A percentile compares a stretch with the other conserved stretches of the same genome.
These are phyloP conservation scores for Drosophila niveifrons DNA, from an alignment of 2,888 invertebrate genomes.

Conservation along the genomic window DNA sequence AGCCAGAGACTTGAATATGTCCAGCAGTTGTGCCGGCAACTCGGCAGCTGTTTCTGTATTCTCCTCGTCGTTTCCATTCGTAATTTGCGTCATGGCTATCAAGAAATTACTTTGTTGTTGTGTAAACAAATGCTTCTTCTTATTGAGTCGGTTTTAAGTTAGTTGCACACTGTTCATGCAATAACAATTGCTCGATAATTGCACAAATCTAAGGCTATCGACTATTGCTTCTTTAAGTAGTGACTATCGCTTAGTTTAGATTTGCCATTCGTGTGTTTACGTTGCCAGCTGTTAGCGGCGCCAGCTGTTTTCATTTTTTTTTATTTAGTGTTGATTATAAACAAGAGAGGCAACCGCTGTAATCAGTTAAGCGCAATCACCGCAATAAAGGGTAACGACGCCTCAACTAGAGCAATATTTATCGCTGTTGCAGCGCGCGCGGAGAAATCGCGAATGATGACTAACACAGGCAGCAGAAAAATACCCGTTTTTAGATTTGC, in stretches of 20 bases:
- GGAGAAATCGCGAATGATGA: slow-evolving; percentile 45
- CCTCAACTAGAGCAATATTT: slow-evolving; percentile 27
- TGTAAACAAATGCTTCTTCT: slow-evolving; percentile 69
- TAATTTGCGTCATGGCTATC: slow-evolving; percentile 47
- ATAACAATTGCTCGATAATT: not conserved
- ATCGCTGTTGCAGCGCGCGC: slow-evolving; percentile 37
- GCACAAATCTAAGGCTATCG: too few relatives aligned
- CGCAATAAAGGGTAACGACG: slow-evolving; percentile 36
- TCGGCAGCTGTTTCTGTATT: slow-evolving; percentile 18
- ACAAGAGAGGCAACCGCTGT: slow-evolving; percentile 32
- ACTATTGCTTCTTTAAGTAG: too few relatives aligned
- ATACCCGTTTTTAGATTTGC: slow-evolving; percentile 4
- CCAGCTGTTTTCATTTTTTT: slow-evolving; percentile 35
- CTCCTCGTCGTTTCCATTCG: slow-evolving; percentile 16
- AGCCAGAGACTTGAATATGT: slow-evolving; percentile 79
- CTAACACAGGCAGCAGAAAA: slow-evolving; percentile 67
- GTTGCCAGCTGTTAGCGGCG: slow-evolving; percentile 10
- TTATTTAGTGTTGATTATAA: slow-evolving; percentile 37
- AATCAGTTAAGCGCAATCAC: slow-evolving; percentile 35
- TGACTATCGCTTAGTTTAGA: too few relatives aligned
- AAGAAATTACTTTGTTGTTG: not conserved
- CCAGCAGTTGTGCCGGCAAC: slow-evolving; percentile 63
- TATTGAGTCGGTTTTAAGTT: too few relatives aligned
- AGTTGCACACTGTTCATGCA: not conserved
- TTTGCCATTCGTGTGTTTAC: slow-evolving; percentile 27